Conservation (phyloP, 1,140 invertebrate species). For the Drosophila carrolli region DNA sequence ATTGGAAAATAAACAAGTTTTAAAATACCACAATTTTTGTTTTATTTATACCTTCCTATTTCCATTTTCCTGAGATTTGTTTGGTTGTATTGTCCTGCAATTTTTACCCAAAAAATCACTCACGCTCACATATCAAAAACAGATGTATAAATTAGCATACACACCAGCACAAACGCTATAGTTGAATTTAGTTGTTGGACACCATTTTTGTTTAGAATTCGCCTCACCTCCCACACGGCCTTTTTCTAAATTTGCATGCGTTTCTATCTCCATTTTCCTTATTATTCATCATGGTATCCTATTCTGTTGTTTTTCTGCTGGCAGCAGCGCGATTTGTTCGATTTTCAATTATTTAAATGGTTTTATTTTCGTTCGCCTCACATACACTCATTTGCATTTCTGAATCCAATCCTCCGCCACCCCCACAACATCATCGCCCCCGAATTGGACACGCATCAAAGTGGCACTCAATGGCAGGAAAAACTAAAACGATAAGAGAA, state of each 20-base stretch:
- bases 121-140: constrained; percentile 31
- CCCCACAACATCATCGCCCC: background rate
- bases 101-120: constrained; percentile 15
- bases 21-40: background rate
- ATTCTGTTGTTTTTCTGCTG: constrained; percentile 39
- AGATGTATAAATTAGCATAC: constrained; percentile 41
- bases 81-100: background rate
- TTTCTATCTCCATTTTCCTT: constrained; percentile 38
- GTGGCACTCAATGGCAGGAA: constrained; percentile 67
- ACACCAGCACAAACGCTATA: constrained; percentile 23
- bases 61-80: constrained; percentile 2
- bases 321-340: constrained; percentile 64
- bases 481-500: constrained; percentile 67
- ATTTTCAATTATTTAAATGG: constrained; percentile 83
- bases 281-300: constrained; percentile 37
- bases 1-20: background rate
- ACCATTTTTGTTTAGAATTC: constrained; percentile 48
- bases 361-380: constrained; percentile 63
- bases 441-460: constrained; percentile 63
- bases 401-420: constrained; percentile 9
- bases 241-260: constrained; percentile 45
- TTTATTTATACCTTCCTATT: background rate
- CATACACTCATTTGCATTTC: constrained; percentile 75
- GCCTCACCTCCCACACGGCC: background rate
- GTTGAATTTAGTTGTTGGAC: constrained; percentile 50